Conservation (phyloP, 2,888 invertebrate genomes). For the Coleophora flavipennella region DNA sequence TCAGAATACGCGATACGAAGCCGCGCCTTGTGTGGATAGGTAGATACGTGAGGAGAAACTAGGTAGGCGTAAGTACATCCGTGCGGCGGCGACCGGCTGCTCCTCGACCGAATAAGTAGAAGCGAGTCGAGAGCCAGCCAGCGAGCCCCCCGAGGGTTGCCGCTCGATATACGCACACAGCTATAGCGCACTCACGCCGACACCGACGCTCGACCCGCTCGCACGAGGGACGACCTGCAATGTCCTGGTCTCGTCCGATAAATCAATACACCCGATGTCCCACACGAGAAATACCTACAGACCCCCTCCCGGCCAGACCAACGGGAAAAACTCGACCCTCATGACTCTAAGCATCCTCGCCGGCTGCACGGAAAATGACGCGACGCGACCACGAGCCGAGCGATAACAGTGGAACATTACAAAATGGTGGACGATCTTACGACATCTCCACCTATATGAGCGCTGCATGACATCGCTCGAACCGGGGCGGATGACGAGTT, state of each 20-base stretch:
- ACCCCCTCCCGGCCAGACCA: slow-evolving; percentile 60
- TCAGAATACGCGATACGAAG: slow-evolving; percentile 60
- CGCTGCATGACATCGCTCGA: slow-evolving; percentile 66
- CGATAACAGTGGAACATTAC: slow-evolving; percentile 70
- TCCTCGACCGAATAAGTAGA: slow-evolving; percentile 70
- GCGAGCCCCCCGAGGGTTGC: slow-evolving; percentile 69
- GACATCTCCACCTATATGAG: slow-evolving; percentile 70
- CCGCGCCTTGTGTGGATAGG: slow-evolving; percentile 54
- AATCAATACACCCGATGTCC: slow-evolving; percentile 65
- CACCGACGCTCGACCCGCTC: slow-evolving; percentile 61
- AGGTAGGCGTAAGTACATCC: slow-evolving; percentile 64
- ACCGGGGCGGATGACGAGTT: slow-evolving; percentile 70
- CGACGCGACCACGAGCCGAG: slow-evolving; percentile 64
- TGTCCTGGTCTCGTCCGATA: slow-evolving; percentile 65
- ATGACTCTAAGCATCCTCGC: slow-evolving; percentile 61
- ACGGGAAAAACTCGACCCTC: slow-evolving; percentile 62
- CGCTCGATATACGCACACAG: slow-evolving; percentile 69
- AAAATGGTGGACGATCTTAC: slow-evolving; percentile 75
- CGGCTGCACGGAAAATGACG: slow-evolving; percentile 67
- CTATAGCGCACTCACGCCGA: slow-evolving; percentile 59
- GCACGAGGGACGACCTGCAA: slow-evolving; percentile 60
- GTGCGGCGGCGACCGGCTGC: slow-evolving; percentile 56
- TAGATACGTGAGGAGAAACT: slow-evolving; percentile 66
- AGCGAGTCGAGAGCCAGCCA: slow-evolving; percentile 68
- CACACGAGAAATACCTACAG: slow-evolving; percentile 46